Percentiles rank a stretch among this genome's conserved stretches.
phyloP scores from a whole-genome alignment of 2,797 vertebrate genomes.

The Phoeniculus purpureus region DNA sequence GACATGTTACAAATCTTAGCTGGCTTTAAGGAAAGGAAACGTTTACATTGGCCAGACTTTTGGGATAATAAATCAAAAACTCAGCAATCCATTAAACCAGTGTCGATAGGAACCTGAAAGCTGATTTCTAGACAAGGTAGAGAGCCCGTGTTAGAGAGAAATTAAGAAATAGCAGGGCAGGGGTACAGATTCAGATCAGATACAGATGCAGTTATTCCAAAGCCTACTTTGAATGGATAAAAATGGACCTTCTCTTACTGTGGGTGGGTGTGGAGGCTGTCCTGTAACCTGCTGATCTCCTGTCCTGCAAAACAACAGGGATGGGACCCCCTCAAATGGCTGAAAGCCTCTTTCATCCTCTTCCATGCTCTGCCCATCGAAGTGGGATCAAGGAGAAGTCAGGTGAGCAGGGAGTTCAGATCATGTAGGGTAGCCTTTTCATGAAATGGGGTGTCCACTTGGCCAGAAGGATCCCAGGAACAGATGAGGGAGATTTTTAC shows the following conservation, averaged over 20 bases:
- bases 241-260: neutral
- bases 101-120: neutral
- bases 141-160: neutral
- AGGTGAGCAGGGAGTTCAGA: neutral
- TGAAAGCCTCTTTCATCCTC: fast-evolving
- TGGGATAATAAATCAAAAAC: constrained; percentile 42
- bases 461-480: neutral
- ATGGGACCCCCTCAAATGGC: neutral
- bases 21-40: constrained; percentile 50
- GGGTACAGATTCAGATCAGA: neutral
- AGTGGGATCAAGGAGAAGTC: neutral
- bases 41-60: constrained; percentile 37
- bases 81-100: constrained; percentile 15
- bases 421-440: fast-evolving
- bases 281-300: neutral
- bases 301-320: neutral
- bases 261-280: neutral
- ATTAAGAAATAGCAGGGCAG: neutral
- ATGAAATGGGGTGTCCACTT: neutral
- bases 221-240: neutral
- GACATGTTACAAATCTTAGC: constrained; percentile 22
- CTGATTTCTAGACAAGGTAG: neutral
- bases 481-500: neutral
- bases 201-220: neutral
- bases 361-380: neutral